Base-by-base conservation (phyloP, 2,797 vertebrate species). In the Acipenser transmontanus region DNA sequence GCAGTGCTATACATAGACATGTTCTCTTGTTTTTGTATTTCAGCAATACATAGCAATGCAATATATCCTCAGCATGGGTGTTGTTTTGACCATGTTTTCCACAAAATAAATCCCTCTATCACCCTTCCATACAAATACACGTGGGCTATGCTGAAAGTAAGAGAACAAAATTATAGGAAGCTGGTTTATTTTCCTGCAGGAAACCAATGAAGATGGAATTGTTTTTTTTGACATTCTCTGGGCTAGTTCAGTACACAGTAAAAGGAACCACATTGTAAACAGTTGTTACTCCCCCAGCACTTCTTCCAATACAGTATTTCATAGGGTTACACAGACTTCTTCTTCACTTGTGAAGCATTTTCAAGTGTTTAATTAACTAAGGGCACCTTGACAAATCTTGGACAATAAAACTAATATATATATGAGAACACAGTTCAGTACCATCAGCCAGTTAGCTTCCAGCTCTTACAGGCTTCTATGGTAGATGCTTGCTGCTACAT, bases 131-230 rank as follows among this genome's bases (percentile, higher is more conserved):
- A 81, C 82, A 86, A 81, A 81, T 80, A 84, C 81, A 73, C 87
- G 78, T 82, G 80, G 85, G 77, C 78, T 62, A 63, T 84, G 80
- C 77, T 81, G 81, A 87, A 87, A 81, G 81, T 80, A 86, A 86
- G 81, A 87, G 88, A 90, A 87, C 84, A 84, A 88, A 89, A 88
- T 88, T 85, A 87, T 88, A 87, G 88, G 85, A 90, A 89, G 85
- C 80, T 87, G 78, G 76, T 85, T 81, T 88, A 81, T 83, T 88
- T 91, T 91, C 88, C 89, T 89, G 75, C 78, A 90, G 86, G 85
- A 92, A 91, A 80, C 80, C 85, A 78, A 74, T 81, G 84, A 80
- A 86, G 85, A 86, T 86, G 83, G 83, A 89, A 88, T 86, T 85
- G 81, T 75, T 85, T 87, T 17, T 34, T 83, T 89, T 90, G 84